Base-by-base conservation (phyloP, 2,888 invertebrate genomes). In the Ctenicera cuprea region DNA sequence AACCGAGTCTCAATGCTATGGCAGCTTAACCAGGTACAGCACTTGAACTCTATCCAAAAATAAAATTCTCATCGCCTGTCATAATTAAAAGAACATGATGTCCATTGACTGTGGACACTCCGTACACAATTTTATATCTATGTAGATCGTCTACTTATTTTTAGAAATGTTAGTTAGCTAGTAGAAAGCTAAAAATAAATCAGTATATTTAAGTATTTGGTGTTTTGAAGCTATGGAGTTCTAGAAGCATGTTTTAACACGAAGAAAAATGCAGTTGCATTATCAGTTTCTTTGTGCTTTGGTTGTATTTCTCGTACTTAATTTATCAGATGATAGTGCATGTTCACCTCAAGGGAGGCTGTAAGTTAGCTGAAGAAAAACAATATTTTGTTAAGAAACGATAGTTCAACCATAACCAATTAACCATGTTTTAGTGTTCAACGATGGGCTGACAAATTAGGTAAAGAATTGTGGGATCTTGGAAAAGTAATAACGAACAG, bases 401-500 rank as follows among this genome's bases (percentile, higher is more conserved):
- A n/a, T n/a, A n/a, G n/a, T n/a, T n/a, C n/a, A n/a, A n/a, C n/a
- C n/a, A n/a, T n/a, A 11, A 4, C 43, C 50, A 16, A 9, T 14
- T 5, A 26, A 26, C 26, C 3, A 16, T 0, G 12, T 57, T 87
- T n/a, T 87, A 96, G 96, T 76, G 93, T 96, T 57, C 91, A 91
- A 83, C 90, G 90, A 87, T 96, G 96, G 96, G 95, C 95, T 20
- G 89, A 92, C 76, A 90, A 89, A 73, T 90, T 97, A 74, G 96
- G 96, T 37, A 91, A 92, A 76, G 95, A 95, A 83, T 87, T 96
- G 78, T 95, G 93, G 92, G 90, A 91, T 81, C 89, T 96, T 76
- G 95, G 94, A 68, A 90, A 92, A 83, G 90, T 91, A 76, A 92
- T 95, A 81, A 95, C 95, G 38, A 94, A 94, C 86, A 92, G 93